phyloP scores from a whole-genome alignment of 2,113 vertebrate species.

The Physeter macrocephalus region DNA sequence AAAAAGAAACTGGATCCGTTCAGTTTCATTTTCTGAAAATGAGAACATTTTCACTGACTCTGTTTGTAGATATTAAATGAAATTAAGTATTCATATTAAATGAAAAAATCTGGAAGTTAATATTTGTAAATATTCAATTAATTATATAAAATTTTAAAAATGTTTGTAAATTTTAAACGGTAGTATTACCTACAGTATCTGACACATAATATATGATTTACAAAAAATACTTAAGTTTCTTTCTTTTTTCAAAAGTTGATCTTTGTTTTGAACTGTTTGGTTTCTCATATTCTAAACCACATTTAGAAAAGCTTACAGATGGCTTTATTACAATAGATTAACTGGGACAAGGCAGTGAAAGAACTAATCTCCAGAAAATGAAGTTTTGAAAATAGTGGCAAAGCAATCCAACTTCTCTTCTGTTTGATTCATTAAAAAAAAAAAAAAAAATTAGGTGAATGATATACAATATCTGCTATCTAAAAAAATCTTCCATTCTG shows the following conservation, averaged over 20 bases:
- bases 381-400: constrained; percentile 32
- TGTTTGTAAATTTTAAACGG: background rate
- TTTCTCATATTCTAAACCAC: constrained; percentile 8
- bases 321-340: constrained; percentile 23
- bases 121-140: background rate
- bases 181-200: background rate
- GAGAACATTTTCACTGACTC: background rate
- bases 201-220: background rate
- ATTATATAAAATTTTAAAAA: background rate
- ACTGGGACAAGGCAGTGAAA: constrained; percentile 1
- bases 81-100: background rate
- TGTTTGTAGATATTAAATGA: constrained; percentile 17
- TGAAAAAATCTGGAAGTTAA: background rate
- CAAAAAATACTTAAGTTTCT: background rate
- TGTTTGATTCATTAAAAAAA: background rate
- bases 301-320: constrained; percentile 27
- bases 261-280: constrained; percentile 15
- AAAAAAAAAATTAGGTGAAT: background rate
- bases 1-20: background rate
- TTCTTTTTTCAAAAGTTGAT: background rate
- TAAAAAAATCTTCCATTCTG: background rate
- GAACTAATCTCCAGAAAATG: constrained; percentile 35
- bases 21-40: background rate
- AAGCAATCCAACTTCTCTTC: background rate
- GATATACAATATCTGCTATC: background rate